Percentiles rank a stretch among this genome's conserved stretches.
Conservation (phyloP, 2,888 invertebrate genomes). For the Nasonovia ribisnigri region DNA sequence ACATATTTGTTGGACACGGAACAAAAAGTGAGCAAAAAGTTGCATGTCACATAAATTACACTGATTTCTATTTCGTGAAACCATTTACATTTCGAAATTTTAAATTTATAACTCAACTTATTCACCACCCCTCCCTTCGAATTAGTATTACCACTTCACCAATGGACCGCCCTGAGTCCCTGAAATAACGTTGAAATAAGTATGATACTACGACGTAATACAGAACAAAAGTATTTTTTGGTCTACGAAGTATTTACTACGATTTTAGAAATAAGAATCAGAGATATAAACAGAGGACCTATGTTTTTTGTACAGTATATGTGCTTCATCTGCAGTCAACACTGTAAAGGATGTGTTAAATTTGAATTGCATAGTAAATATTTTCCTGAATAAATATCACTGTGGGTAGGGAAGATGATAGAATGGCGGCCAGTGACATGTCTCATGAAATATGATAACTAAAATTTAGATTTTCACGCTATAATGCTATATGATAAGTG, state of each 20-base stretch:
- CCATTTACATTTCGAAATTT: not conserved
- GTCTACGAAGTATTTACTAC: not conserved
- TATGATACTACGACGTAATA: not conserved
- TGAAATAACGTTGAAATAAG: not conserved
- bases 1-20: not conserved
- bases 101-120: not conserved
- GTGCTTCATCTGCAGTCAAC: not conserved
- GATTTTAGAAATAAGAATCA: too few relatives aligned
- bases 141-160: not conserved
- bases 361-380: not conserved
- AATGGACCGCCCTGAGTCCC: too few relatives aligned
- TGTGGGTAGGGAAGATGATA: not conserved
- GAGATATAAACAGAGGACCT: not conserved
- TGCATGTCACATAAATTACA: not conserved
- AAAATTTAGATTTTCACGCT: not conserved
- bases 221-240: not conserved
- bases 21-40: not conserved
- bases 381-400: not conserved
- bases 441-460: conserved; percentile 5
- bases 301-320: not conserved
- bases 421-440: not conserved
- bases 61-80: not conserved
- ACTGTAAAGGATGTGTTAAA: conserved; percentile 2
- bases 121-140: not conserved
- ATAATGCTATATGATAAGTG: too few relatives aligned